Conservation (phyloP, 2,797 vertebrate species). For the Enteromius thamalakanensis region DNA sequence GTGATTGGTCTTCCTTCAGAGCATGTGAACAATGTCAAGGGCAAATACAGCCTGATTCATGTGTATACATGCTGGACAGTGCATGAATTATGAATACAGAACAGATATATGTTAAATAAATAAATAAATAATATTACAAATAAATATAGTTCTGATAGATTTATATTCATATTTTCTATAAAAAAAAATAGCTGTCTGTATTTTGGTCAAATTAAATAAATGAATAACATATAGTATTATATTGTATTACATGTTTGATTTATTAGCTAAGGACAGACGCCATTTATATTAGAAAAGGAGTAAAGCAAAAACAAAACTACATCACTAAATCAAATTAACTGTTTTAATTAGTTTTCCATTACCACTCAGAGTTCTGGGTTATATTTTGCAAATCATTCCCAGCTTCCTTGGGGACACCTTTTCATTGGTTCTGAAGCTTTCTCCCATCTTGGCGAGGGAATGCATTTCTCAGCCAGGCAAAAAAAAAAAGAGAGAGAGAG, state of each 20-base stretch:
- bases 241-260: background rate
- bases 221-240: background rate
- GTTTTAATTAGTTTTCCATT: slow-evolving; percentile 37
- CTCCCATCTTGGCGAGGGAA: slow-evolving; percentile 51
- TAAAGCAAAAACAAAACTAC: slow-evolving; percentile 13
- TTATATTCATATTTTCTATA: no score
- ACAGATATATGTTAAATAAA: background rate
- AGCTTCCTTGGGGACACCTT: slow-evolving; percentile 53
- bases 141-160: background rate
- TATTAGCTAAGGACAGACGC: background rate
- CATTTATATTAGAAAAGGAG: background rate
- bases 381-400: slow-evolving; percentile 59
- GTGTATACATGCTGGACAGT: background rate
- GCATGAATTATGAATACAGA: background rate
- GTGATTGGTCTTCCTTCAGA: background rate
- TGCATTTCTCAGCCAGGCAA: slow-evolving; percentile 60
- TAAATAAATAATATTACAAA: background rate
- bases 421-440: slow-evolving; percentile 43
- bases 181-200: background rate
- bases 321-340: slow-evolving; percentile 14
- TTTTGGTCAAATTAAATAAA: background rate
- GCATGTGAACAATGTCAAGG: background rate
- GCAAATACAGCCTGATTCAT: background rate
- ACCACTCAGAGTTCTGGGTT: slow-evolving; percentile 45
- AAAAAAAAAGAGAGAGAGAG: slow-evolving; percentile 46